A percentile compares a stretch with the other conserved stretches of the same genome.
Conservation (phyloP, 1,140 invertebrate species). For the Temnothorax curvispinosus region DNA sequence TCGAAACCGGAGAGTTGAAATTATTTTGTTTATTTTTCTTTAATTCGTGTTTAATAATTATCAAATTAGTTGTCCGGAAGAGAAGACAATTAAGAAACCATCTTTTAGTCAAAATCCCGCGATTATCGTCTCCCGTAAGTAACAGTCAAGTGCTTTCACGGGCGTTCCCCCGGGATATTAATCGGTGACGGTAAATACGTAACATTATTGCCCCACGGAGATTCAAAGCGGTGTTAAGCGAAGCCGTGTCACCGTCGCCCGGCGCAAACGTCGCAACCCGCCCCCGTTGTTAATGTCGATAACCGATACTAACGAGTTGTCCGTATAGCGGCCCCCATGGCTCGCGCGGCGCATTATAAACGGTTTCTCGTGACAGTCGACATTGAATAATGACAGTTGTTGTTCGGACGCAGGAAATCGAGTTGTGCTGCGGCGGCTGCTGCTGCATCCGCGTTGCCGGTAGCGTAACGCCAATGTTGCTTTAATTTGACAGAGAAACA, state of each 20-base stretch:
- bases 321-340: background rate
- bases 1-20: background rate
- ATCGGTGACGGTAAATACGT: slow-evolving; percentile 36
- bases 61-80: background rate
- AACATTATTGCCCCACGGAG: slow-evolving; percentile 38
- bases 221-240: slow-evolving; percentile 54
- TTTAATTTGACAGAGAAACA: slow-evolving; percentile 55
- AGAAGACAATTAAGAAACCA: background rate
- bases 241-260: background rate
- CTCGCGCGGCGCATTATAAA: slow-evolving; percentile 41
- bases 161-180: slow-evolving; percentile 26
- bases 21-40: background rate
- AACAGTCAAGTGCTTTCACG: slow-evolving; percentile 26
- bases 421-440: background rate
- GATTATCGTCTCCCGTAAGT: slow-evolving; percentile 17
- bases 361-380: slow-evolving; percentile 55
- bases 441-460: slow-evolving; percentile 2
- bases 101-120: slow-evolving; percentile 7
- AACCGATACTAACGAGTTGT: slow-evolving; percentile 60
- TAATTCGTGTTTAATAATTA: background rate
- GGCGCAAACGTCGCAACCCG: background rate
- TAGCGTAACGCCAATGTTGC: slow-evolving; percentile 39
- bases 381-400: slow-evolving; percentile 63
- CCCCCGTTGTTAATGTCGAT: slow-evolving; percentile 51
- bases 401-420: slow-evolving; percentile 51